Percentiles rank a stretch among this genome's conserved stretches.
Evolutionary conservation across 2,797 vertebrate genomes (phyloP).

Genomic region (Holocentrus rufus): DNA sequence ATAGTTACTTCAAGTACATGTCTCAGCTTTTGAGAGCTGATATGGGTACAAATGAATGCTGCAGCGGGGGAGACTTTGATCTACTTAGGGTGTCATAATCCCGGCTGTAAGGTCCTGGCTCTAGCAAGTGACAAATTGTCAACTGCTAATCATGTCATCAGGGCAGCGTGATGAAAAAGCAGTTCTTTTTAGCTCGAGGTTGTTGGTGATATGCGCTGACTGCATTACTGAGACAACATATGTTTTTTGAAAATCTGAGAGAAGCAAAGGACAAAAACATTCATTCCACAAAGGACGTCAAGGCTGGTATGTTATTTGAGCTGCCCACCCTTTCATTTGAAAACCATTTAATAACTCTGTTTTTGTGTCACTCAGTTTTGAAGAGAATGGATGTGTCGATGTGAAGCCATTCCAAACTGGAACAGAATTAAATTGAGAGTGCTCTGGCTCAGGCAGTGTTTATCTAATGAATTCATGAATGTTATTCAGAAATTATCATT

Average conservation of each 20-base stretch:
- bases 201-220: background rate
- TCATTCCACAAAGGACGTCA: conserved; percentile 15
- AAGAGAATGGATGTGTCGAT: conserved; percentile 6
- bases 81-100: conserved; percentile 56
- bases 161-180: conserved; percentile 21
- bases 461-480: conserved; percentile 37
- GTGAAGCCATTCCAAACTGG: conserved; percentile 5
- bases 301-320: conserved; percentile 14
- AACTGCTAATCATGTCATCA: conserved; percentile 44
- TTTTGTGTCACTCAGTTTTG: conserved; percentile 12
- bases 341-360: conserved; percentile 7
- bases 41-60: conserved; percentile 49
- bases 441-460: conserved; percentile 23
- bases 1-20: conserved; percentile 38
- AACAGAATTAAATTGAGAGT: conserved; percentile 37
- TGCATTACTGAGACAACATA: background rate
- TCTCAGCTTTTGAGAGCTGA: conserved; percentile 51
- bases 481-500: conserved; percentile 20
- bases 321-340: conserved; percentile 4
- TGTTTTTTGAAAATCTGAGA: background rate
- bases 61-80: conserved; percentile 47
- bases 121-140: conserved; percentile 52
- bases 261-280: conserved; percentile 20
- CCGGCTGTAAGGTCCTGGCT: conserved; percentile 36
- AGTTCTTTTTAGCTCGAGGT: background rate